Base-by-base conservation (phyloP, 2,113 vertebrate genomes). In the Dasyurus viverrinus region DNA sequence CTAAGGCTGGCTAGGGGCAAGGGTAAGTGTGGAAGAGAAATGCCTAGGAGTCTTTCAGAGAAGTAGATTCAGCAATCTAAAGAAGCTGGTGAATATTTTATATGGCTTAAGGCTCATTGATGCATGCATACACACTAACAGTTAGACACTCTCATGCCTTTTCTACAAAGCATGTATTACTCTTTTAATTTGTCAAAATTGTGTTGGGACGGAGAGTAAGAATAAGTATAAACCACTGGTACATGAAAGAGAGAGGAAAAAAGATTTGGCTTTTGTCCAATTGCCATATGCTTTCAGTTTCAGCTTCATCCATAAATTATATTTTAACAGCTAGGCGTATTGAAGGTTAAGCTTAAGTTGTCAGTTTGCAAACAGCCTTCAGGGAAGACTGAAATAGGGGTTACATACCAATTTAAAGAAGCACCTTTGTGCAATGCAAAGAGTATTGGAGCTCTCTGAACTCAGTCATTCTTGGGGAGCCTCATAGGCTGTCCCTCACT, bases 281-380 rank as follows among this genome's bases (percentile, higher is more conserved):
- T 48, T 25, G 76, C 91, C 95, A 96, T 95, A 94, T 98, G 95
- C 92, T 96, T 60, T 96, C 94, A 95, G 42, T 92, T 93, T 97
- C 54, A 95, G 89, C 93, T 94, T 96, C 46, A 94, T 93, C 47
- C 94, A 93, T 53, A 96, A 96, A 97, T 94, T 55, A 96, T 94
- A 60, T 96, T 94, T 96, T 92, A 96, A 96, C 47, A 93, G 54
- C 11, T 57, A 93, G 53, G 27, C 89, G 12, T 94, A 94, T 5
- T 27, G 91, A 97, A 93, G 95, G 57, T 95, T 93, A 97, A 89
- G 76, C 94, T 89, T 90, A 95, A 91, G 26, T 97, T 96, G 92
- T 90, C 93, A 94, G 89, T 96, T 96, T 96, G 54, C 68, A 97
- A 95, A 96, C 14, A 97, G 24, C 19, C 42, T 68, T 92, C 48